phyloP scores from a whole-genome alignment of 1,140 invertebrate genomes.

The Hypsibius dujardini region DNA sequence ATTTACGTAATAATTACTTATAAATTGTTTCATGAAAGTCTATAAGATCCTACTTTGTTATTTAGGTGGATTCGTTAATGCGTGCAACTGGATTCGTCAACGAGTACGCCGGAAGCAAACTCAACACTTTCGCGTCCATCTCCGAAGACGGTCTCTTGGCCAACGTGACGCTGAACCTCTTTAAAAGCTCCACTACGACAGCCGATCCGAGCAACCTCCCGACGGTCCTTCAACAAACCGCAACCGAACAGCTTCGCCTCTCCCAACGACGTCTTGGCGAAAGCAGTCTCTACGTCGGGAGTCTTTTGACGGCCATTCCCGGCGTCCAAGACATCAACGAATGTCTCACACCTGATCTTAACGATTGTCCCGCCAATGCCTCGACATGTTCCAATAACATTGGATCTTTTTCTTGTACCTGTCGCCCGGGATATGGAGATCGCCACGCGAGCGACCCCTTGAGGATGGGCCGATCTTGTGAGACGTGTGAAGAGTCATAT shows the following conservation, averaged over 20 bases:
- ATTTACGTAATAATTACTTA: too few relatives aligned
- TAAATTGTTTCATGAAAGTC: not conserved
- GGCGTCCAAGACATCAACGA: conserved; percentile 14
- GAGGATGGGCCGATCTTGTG: not conserved
- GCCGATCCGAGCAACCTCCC: not conserved
- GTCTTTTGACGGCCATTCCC: not conserved
- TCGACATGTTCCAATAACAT: not conserved
- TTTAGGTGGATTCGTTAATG: not conserved
- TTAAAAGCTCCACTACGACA: not conserved
- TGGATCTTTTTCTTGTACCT: not conserved
- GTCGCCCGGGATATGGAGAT: conserved; percentile 5
- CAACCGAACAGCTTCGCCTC: not conserved
- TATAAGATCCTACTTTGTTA: not conserved
- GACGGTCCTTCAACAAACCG: not conserved
- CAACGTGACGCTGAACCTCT: not conserved
- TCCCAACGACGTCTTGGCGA: not conserved
- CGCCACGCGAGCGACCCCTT: not conserved
- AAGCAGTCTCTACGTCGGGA: not conserved
- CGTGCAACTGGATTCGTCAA: not conserved
- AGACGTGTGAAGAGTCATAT: not conserved
- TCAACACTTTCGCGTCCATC: conserved; percentile 1
- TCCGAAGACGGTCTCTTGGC: not conserved
- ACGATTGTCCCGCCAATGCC: not conserved
- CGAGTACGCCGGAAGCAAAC: not conserved
- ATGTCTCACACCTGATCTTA: not conserved